Evolutionary conservation across 2,113 vertebrate genomes (phyloP).

Genomic region (Osmerus eperlanus): DNA sequence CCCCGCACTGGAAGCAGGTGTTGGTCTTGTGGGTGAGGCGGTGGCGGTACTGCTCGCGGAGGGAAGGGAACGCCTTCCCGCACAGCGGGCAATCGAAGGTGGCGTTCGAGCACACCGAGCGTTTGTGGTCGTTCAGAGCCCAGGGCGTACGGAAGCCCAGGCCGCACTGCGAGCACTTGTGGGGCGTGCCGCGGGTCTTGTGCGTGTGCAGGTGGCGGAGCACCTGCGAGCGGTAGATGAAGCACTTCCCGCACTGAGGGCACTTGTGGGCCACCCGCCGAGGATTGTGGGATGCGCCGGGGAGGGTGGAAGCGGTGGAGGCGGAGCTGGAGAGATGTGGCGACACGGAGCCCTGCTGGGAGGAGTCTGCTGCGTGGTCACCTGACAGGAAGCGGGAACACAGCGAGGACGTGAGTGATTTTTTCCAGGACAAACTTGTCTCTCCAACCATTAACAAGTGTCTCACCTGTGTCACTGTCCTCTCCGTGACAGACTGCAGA

Average conservation of each 20-base stretch:
- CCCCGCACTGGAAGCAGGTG: slow-evolving; percentile 63
- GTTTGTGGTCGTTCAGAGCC: not conserved
- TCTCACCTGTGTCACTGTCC: slow-evolving; percentile 7
- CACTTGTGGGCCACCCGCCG: slow-evolving; percentile 68
- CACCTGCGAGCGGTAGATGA: slow-evolving; percentile 69
- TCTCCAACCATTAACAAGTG: not conserved
- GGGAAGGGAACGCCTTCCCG: slow-evolving; percentile 33
- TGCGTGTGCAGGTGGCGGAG: slow-evolving; percentile 65
- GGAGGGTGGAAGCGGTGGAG: not conserved
- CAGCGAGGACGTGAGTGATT: not conserved
- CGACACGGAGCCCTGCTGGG: not conserved
- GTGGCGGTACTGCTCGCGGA: slow-evolving; percentile 25
- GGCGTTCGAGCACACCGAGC: not conserved
- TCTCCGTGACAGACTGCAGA: not conserved
- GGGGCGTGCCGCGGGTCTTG: slow-evolving; percentile 23
- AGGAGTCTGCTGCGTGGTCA: not conserved
- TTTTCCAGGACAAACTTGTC: not conserved
- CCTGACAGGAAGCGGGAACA: not conserved
- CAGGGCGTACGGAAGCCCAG: not conserved
- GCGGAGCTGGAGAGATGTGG: not conserved
- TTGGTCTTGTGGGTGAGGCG: slow-evolving; percentile 28
- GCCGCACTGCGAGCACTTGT: slow-evolving; percentile 35
- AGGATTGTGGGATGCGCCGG: slow-evolving; percentile 53
- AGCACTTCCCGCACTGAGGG: slow-evolving; percentile 65
- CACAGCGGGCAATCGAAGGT: slow-evolving; percentile 44